Evolutionary conservation across 2,888 invertebrate species (phyloP), one percentile per base, ranked within the genome.

Genomic region (Arrhopalites spinosus): DNA sequence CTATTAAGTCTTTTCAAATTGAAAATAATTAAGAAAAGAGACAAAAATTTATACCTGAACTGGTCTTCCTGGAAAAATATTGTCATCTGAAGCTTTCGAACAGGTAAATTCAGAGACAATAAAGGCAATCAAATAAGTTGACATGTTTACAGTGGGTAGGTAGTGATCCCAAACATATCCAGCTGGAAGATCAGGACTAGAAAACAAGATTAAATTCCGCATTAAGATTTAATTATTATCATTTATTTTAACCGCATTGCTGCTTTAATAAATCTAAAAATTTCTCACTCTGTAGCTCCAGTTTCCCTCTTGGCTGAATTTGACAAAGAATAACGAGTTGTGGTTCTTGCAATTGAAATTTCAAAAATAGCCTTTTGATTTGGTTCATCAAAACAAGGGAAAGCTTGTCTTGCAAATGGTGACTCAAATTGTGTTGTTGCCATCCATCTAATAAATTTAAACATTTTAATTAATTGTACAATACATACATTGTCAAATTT

Each of bases 111-210:
- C 82, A 15, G 78, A 78, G 5, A 81, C 77, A 45, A 78, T 77
- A 11, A 82, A 68, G 45, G 77, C 77, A 17, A 81, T 71, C 23
- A 82, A 66, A 63, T 82, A 82, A 0, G 79, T 74, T 20, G 78
- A 75, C 79, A 82, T 81, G 25, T 45, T 45, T 1, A 73, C 72
- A 5, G 79, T 77, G 13, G 67, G 53, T 15, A 71, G 25, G 66
- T 73, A 81, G 20, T 71, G 23, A 56, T 80, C 80, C 63, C 71
- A 74, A 5, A 67, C 53, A 80, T 81, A 81, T 45, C 45, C 45
- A n/a, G 20, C 25, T 2, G 59, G 59, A 7, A 23, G 23, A 59
- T 20, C 13, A 23, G 59, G 25, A 25, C 59, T 59, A 25, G 3
- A 53, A 53, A 45, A n/a, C n/a, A n/a, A n/a, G n/a, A n/a, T n/a